Conservation (phyloP, 2,797 vertebrate species). For the Oceanodroma leucorhoa region DNA sequence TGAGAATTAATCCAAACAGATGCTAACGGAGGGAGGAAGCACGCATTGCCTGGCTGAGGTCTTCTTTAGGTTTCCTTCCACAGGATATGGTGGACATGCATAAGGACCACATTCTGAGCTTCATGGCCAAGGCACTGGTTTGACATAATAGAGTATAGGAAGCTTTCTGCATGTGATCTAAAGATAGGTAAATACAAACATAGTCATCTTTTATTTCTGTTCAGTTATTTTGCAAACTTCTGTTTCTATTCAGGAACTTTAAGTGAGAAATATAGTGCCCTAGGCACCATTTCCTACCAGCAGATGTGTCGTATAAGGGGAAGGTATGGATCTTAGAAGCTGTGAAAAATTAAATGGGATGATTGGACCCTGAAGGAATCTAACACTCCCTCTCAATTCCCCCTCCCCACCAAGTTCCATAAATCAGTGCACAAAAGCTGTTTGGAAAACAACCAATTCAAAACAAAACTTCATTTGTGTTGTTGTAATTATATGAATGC, state of each 20-base stretch:
- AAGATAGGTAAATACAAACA: neutral
- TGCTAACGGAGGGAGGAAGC: neutral
- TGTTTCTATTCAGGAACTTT: neutral
- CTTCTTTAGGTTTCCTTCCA: neutral
- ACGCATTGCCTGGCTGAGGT: neutral
- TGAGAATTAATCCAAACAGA: neutral
- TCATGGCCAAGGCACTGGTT: neutral
- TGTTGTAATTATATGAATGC: slow-evolving; percentile 25
- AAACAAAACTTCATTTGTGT: neutral
- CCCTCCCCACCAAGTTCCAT: neutral
- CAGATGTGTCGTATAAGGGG: neutral
- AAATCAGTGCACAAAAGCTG: neutral
- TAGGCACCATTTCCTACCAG: neutral
- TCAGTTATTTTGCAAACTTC: neutral
- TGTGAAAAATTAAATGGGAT: neutral
- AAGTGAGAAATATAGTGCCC: neutral
- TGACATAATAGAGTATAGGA: neutral
- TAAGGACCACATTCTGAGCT: neutral
- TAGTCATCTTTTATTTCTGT: neutral
- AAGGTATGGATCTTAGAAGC: neutral
- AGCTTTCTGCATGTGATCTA: neutral
- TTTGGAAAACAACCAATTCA: slow-evolving; percentile 1
- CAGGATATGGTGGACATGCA: neutral
- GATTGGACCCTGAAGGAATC: neutral
- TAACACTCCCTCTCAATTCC: neutral